Evolutionary conservation across 2,888 invertebrate species (phyloP).

Genomic region (Dysmachus trigonus): DNA sequence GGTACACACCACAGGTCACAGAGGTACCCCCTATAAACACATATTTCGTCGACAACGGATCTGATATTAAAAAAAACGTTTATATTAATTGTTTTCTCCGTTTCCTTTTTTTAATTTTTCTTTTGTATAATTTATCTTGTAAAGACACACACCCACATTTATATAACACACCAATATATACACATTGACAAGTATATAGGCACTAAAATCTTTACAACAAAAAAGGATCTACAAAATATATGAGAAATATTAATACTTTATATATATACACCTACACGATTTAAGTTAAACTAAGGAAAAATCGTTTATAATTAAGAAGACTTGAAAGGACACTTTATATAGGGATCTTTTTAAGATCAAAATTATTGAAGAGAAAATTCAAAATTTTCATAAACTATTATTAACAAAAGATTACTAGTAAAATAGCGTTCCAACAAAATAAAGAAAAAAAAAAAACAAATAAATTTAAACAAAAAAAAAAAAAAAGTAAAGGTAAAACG

Average conservation of each 20-base stretch:
- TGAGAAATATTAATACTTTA: slow-evolving; percentile 40
- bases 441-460: slow-evolving; percentile 39
- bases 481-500: slow-evolving; percentile 22
- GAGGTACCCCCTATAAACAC: too few relatives aligned
- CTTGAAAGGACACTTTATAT: slow-evolving; percentile 41
- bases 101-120: too few relatives aligned
- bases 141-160: slow-evolving; percentile 40
- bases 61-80: slow-evolving; percentile 17
- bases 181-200: slow-evolving; percentile 43
- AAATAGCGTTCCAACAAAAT: slow-evolving; percentile 42
- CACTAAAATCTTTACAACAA: slow-evolving; percentile 40
- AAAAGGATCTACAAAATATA: slow-evolving; percentile 42
- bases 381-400: slow-evolving; percentile 49
- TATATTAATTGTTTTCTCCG: slow-evolving; percentile 11
- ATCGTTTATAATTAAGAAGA: slow-evolving; percentile 43
- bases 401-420: slow-evolving; percentile 38
- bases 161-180: slow-evolving; percentile 43
- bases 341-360: slow-evolving; percentile 47
- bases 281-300: slow-evolving; percentile 41
- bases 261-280: slow-evolving; percentile 43
- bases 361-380: slow-evolving; percentile 44
- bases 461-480: slow-evolving; percentile 21
- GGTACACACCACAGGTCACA: neutral
- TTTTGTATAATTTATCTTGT: slow-evolving; percentile 29
- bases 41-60: slow-evolving; percentile 30